Conservation (phyloP, 2,888 invertebrate genomes). For the Caenorhabditis sp. region DNA sequence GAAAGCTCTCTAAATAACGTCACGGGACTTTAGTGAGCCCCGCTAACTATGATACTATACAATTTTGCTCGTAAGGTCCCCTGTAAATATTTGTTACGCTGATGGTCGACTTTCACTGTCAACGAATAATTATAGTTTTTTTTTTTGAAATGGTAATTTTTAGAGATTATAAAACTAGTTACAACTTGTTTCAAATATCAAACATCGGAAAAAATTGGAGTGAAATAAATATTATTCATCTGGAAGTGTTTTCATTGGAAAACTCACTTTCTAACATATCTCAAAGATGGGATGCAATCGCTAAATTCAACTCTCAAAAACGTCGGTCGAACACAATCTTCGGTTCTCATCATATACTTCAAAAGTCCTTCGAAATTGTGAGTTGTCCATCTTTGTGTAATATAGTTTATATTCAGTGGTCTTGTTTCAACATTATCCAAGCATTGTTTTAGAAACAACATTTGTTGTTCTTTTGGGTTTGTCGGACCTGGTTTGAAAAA, state of each 20-base stretch:
- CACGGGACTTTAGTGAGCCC: too few species aligned
- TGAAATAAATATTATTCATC: background rate
- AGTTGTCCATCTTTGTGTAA: constrained; percentile 29
- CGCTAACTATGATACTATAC: too few species aligned
- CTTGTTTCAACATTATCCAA: constrained; percentile 26
- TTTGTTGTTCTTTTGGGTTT: constrained; percentile 27
- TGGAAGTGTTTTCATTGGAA: background rate
- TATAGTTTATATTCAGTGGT: constrained; percentile 32
- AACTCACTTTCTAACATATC: constrained; percentile 9
- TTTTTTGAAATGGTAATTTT: too few species aligned
- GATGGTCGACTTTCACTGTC: too few species aligned
- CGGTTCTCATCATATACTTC: constrained; percentile 23
- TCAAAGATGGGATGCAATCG: constrained; percentile 14
- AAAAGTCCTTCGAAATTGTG: constrained; percentile 32
- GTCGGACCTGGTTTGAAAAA: constrained; percentile 30
- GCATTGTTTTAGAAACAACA: constrained; percentile 35
- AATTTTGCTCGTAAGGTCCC: too few species aligned
- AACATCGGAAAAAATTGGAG: background rate
- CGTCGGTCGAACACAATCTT: constrained; percentile 11
- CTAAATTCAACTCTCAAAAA: constrained; percentile 25
- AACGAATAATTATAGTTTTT: too few species aligned
- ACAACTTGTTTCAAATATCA: background rate
- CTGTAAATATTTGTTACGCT: too few species aligned
- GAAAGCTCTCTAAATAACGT: too few species aligned
- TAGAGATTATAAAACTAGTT: too few species aligned